Conservation (phyloP, 2,113 vertebrate species). For the Nettapus auritus region DNA sequence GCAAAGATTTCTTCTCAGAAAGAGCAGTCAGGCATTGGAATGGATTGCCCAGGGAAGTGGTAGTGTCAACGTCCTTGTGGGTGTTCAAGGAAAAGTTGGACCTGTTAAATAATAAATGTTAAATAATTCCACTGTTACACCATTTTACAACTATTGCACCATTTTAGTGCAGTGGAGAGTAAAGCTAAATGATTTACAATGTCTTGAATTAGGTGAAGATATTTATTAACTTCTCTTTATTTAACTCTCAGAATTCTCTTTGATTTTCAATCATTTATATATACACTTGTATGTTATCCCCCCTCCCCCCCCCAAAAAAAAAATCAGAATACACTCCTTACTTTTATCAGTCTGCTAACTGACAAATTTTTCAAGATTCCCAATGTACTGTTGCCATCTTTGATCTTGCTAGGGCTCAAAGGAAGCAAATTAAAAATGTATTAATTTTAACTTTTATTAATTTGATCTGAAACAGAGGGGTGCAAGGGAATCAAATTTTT, state of each 20-base stretch:
- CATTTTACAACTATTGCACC: not conserved
- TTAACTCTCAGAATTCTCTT: not conserved
- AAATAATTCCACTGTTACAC: no score
- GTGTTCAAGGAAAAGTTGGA: no score
- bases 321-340: not conserved
- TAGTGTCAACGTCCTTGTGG: no score
- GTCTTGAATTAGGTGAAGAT: not conserved
- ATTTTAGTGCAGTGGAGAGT: not conserved
- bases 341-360: not conserved
- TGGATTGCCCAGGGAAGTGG: no score
- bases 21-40: no score
- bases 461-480: not conserved
- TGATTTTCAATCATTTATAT: not conserved
- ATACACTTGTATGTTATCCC: not conserved
- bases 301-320: no score
- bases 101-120: no score
- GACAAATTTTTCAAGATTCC: not conserved
- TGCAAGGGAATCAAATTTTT: slow-evolving; percentile 32
- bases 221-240: not conserved
- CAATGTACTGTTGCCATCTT: slow-evolving; percentile 3
- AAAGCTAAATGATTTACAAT: not conserved
- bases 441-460: slow-evolving; percentile 4
- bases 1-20: not conserved
- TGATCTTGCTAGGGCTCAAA: slow-evolving; percentile 31
- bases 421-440: slow-evolving; percentile 38